These are phyloP conservation scores for Alauda arvensis DNA, from an alignment of 2,797 vertebrate genomes.

Conservation along the genomic window DNA sequence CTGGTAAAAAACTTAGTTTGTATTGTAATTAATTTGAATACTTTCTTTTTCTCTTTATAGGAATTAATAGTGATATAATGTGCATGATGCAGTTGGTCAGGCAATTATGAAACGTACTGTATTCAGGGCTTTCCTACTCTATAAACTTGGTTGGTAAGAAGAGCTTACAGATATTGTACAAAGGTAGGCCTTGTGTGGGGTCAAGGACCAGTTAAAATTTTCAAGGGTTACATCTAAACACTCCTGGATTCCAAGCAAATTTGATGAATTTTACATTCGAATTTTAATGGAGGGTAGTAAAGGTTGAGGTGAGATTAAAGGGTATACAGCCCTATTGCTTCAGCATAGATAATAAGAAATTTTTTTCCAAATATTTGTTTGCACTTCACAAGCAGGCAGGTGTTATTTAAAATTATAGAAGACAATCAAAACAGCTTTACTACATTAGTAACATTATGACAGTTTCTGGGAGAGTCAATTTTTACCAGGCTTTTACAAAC, in stretches of 20 bases:
- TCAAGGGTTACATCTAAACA: not conserved
- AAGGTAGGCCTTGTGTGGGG: conserved; percentile 1
- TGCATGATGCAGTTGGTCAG: not conserved
- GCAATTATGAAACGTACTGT: not conserved
- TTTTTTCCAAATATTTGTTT: conserved; percentile 36
- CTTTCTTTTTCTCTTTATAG: conserved; percentile 19
- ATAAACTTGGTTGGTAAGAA: not conserved
- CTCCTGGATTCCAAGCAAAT: not conserved
- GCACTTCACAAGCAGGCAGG: not conserved
- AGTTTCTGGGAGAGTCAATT: not conserved
- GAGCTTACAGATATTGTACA: not conserved
- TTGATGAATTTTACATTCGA: not conserved
- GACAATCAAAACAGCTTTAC: conserved; percentile 31
- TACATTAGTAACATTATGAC: not conserved
- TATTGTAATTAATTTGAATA: not conserved
- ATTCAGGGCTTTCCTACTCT: not conserved
- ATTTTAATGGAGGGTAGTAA: not conserved
- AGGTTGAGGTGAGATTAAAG: not conserved
- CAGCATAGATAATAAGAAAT: not conserved
- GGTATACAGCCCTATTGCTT: not conserved
- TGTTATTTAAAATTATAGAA: conserved; percentile 29
- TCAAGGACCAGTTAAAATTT: conserved; percentile 9
- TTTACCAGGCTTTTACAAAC: conserved; percentile 17
- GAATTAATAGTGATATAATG: not conserved
- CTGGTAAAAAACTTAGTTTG: conserved; percentile 15